phyloP scores from a whole-genome alignment of 2,797 vertebrate species.

The Simalia tracyae region DNA sequence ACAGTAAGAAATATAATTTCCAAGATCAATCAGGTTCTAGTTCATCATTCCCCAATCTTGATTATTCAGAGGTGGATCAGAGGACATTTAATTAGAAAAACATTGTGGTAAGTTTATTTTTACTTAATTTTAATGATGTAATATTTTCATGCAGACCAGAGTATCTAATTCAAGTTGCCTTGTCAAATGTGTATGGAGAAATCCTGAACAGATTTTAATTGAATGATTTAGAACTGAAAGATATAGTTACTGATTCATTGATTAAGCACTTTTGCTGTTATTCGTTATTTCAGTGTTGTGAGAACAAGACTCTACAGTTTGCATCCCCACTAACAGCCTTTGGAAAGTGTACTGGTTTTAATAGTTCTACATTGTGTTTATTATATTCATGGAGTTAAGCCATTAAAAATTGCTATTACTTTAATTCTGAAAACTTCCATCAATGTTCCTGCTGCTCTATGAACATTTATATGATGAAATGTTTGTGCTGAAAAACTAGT shows the following conservation, averaged over 20 bases:
- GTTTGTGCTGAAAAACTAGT: background rate
- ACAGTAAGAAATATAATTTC: slow-evolving; percentile 63
- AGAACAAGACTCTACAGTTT: background rate
- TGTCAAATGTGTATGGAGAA: background rate
- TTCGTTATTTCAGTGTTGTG: slow-evolving; percentile 1
- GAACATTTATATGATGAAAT: background rate
- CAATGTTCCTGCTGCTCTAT: background rate
- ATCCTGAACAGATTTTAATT: background rate
- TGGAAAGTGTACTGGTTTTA: background rate
- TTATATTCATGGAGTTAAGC: background rate
- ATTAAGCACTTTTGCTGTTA: background rate
- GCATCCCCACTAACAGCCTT: background rate
- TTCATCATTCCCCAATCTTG: slow-evolving; percentile 73
- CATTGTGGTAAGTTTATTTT: slow-evolving; percentile 65
- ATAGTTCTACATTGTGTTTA: background rate
- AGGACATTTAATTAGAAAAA: slow-evolving; percentile 73
- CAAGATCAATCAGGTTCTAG: slow-evolving; percentile 73
- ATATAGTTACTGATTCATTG: background rate
- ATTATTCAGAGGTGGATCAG: slow-evolving; percentile 78
- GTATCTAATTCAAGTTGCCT: background rate
- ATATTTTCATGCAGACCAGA: slow-evolving; percentile 20
- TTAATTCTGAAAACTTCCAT: background rate
- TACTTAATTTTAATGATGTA: slow-evolving; percentile 20
- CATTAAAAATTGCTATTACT: background rate
- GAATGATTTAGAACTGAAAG: background rate